These are phyloP conservation scores for Argyresthia goedartella DNA, from an alignment of 2,888 invertebrate species.

Conservation along the genomic window DNA sequence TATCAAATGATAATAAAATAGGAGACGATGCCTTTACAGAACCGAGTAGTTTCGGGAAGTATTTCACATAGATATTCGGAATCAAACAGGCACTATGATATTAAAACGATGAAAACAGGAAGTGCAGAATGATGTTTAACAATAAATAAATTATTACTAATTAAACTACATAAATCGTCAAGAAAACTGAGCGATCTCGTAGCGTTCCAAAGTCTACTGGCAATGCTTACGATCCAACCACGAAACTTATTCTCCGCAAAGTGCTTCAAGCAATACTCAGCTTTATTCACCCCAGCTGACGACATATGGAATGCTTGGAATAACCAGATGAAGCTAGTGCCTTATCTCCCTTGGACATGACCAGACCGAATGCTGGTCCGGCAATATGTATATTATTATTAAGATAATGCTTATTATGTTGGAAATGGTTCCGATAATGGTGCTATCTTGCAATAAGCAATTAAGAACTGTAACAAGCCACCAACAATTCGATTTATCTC, in stretches of 20 bases:
- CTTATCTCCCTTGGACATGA: slow-evolving; percentile 23
- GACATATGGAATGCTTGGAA: not conserved
- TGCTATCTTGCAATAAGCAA: slow-evolving; percentile 58
- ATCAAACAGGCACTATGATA: too few relatives aligned
- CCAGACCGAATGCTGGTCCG: slow-evolving; percentile 30
- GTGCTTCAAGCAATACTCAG: not conserved
- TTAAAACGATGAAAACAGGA: too few relatives aligned
- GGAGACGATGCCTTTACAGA: too few relatives aligned
- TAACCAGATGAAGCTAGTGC: not conserved
- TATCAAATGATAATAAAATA: not conserved
- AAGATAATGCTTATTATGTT: slow-evolving; percentile 68
- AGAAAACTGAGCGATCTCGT: too few relatives aligned
- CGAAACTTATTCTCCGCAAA: too few relatives aligned
- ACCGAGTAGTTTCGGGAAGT: too few relatives aligned
- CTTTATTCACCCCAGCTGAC: not conserved
- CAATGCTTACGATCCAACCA: too few relatives aligned
- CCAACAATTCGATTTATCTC: slow-evolving; percentile 14
- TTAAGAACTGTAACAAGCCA: slow-evolving; percentile 47
- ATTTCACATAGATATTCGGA: too few relatives aligned
- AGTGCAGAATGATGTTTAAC: too few relatives aligned
- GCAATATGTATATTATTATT: slow-evolving; percentile 56
- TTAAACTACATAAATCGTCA: too few relatives aligned
- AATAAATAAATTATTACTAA: too few relatives aligned
- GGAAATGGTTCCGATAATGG: slow-evolving; percentile 60
- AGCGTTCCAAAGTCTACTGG: too few relatives aligned